These are phyloP conservation scores for Pithys albifrons DNA, from an alignment of 2,113 vertebrate species.

Conservation along the genomic window DNA sequence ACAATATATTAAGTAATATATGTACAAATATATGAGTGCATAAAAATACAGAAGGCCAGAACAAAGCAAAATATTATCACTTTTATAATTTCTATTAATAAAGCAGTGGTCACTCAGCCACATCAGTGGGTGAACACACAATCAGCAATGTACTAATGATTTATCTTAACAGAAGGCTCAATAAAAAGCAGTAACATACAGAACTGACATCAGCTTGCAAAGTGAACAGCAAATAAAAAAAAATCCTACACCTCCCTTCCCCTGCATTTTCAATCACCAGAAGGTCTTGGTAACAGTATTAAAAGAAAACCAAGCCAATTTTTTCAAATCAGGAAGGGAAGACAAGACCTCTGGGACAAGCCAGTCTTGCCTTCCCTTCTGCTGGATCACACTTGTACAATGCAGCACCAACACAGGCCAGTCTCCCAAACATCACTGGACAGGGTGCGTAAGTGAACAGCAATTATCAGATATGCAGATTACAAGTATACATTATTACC, in stretches of 20 bases:
- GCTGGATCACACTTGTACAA: neutral
- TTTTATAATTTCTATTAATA: neutral
- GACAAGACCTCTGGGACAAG: neutral
- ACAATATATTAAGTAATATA: neutral
- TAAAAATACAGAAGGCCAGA: neutral
- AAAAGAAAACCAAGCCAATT: neutral
- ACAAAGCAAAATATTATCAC: neutral
- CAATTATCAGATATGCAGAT: neutral
- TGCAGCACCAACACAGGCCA: neutral
- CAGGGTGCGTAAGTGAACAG: neutral
- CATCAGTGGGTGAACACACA: neutral
- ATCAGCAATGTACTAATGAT: neutral
- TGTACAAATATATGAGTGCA: neutral
- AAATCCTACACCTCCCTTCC: neutral
- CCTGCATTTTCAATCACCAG: neutral
- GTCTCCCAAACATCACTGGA: neutral
- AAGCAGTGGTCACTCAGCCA: neutral
- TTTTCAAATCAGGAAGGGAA: neutral
- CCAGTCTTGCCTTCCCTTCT: neutral
- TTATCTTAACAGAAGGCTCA: neutral
- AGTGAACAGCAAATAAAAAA: neutral
- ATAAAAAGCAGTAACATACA: neutral
- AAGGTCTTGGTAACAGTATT: neutral
- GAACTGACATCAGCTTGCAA: neutral
- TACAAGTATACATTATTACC: neutral